phyloP scores from a whole-genome alignment of 2,113 vertebrate species.

The Syngnathus typhle region DNA sequence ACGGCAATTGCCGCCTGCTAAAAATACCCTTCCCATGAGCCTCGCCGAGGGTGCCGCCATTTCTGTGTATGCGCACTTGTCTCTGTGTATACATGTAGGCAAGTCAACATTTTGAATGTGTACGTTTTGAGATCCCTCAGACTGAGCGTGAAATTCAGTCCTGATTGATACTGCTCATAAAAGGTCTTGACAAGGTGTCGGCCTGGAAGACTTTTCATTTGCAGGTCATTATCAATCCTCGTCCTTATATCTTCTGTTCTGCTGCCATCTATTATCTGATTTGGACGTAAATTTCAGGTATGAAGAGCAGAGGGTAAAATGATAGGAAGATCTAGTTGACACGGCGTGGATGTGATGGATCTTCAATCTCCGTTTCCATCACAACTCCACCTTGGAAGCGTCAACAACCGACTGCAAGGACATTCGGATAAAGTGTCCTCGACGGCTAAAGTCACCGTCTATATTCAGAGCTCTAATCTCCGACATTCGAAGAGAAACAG shows the following conservation, averaged over 20 bases:
- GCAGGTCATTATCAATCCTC: slow-evolving; percentile 10
- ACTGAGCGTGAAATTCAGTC: slow-evolving; percentile 4
- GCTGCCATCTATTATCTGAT: slow-evolving; percentile 19
- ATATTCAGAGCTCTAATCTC: slow-evolving; percentile 64
- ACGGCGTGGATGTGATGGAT: slow-evolving; percentile 4
- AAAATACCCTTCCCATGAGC: slow-evolving; percentile 67
- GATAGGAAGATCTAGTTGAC: neutral
- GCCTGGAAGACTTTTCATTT: slow-evolving; percentile 2
- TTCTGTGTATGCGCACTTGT: slow-evolving; percentile 8
- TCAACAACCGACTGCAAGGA: slow-evolving; percentile 29
- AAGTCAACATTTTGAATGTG: slow-evolving; percentile 14
- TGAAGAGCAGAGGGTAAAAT: slow-evolving; percentile 1
- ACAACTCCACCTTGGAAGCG: neutral
- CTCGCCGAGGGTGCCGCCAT: slow-evolving; percentile 44
- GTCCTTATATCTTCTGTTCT: neutral
- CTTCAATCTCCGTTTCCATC: neutral
- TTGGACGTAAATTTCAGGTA: slow-evolving; percentile 21
- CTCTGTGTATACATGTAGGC: slow-evolving; percentile 11
- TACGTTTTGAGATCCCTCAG: slow-evolving; percentile 22
- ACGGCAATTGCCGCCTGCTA: slow-evolving; percentile 61
- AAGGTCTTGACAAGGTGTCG: neutral
- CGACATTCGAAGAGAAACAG: slow-evolving; percentile 51
- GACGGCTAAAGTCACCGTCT: slow-evolving; percentile 50
- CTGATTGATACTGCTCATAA: neutral
- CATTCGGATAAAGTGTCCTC: slow-evolving; percentile 58